Conservation (phyloP, 1,140 invertebrate genomes). For the Drosophila novamexicana region DNA sequence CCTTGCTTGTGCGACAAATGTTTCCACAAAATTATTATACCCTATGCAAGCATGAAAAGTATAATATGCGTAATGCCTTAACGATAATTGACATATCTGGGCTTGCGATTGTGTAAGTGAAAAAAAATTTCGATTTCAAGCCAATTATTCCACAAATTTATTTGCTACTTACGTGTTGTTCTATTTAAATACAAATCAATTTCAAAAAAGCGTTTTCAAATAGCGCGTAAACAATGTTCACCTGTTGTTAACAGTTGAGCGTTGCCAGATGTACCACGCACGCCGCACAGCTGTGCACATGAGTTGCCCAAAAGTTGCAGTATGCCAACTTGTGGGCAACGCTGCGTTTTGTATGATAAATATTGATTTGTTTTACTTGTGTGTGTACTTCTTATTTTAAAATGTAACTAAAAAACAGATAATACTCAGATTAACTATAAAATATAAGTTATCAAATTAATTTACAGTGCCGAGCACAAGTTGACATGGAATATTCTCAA, state of each 20-base stretch:
- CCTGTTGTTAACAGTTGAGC: conserved; percentile 33
- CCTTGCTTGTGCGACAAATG: neutral
- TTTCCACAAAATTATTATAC: neutral
- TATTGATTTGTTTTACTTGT: conserved; percentile 54
- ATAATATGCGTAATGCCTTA: conserved; percentile 10
- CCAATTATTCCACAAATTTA: neutral
- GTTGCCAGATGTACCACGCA: conserved; percentile 16
- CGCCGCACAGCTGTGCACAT: conserved; percentile 18
- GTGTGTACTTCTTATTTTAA: conserved; percentile 35
- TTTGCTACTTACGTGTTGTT: neutral
- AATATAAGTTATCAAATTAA: neutral
- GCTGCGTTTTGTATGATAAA: conserved; percentile 21
- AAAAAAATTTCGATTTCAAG: conserved; percentile 2
- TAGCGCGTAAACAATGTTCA: conserved; percentile 1
- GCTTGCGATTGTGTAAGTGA: conserved; percentile 4
- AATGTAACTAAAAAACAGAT: conserved; percentile 36
- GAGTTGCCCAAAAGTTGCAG: conserved; percentile 13
- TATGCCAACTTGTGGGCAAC: conserved; percentile 9
- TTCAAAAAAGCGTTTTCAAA: neutral
- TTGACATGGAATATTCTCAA: conserved; percentile 60
- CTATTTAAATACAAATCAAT: neutral
- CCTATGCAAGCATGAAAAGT: neutral
- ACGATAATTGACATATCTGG: conserved; percentile 22
- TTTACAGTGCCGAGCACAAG: conserved; percentile 20
- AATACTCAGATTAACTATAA: conserved; percentile 6